phyloP scores from a whole-genome alignment of 2,113 vertebrate genomes.

The human (Homo sapiens) region DNA sequence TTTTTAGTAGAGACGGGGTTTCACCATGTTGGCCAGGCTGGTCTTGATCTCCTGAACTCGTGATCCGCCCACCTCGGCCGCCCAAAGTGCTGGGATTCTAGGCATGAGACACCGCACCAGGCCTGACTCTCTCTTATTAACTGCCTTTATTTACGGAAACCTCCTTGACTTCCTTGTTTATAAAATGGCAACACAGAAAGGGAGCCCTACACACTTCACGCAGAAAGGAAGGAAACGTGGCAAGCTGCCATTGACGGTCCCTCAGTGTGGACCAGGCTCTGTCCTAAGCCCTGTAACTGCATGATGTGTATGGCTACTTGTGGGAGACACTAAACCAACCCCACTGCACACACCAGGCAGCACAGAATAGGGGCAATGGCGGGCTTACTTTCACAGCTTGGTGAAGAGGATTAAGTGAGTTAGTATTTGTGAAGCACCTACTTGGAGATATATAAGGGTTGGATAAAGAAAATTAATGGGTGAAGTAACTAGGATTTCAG shows the following conservation, averaged over 20 bases:
- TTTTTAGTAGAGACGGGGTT: too few relatives aligned
- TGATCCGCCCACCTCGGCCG: too few relatives aligned
- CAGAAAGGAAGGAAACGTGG: background rate
- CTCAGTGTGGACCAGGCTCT: fast-evolving
- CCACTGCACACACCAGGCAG: fast-evolving
- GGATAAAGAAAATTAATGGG: background rate
- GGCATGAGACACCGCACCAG: too few relatives aligned
- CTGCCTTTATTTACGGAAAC: background rate
- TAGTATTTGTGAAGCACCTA: fast-evolving
- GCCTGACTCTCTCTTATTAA: background rate
- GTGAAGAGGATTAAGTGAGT: background rate
- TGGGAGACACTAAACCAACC: fast-evolving
- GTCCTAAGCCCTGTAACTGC: fast-evolving
- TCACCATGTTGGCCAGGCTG: too few relatives aligned
- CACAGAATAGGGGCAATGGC: fast-evolving
- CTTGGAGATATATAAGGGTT: background rate
- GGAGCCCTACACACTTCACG: background rate
- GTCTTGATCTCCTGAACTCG: too few relatives aligned
- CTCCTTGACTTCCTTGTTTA: background rate
- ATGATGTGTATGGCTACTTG: background rate
- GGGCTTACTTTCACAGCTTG: fast-evolving
- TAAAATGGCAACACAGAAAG: fast-evolving
- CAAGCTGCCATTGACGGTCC: fast-evolving
- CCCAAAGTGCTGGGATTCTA: too few relatives aligned
- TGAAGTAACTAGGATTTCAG: background rate